These are phyloP conservation scores for Oreohelix idahoensis DNA, from an alignment of 1,140 invertebrate species.

Conservation along the genomic window DNA sequence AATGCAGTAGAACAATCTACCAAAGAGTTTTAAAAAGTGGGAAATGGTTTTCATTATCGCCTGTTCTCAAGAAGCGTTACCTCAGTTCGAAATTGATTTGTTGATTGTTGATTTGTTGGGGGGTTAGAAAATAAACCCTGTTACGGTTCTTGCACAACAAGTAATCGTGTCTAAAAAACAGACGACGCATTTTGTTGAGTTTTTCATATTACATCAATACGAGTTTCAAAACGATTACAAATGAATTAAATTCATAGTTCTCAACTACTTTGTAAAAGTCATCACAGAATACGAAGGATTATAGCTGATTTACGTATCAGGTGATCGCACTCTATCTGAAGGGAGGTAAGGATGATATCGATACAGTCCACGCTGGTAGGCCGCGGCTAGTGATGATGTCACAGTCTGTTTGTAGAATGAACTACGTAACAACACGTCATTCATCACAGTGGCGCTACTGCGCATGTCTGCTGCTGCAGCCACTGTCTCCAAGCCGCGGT, in stretches of 20 bases:
- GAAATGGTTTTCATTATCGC: too few species aligned
- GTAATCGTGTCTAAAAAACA: too few species aligned
- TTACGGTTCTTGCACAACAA: too few species aligned
- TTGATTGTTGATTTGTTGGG: too few species aligned
- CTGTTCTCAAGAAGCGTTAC: too few species aligned
- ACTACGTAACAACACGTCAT: conserved; percentile 34
- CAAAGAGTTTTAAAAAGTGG: too few species aligned
- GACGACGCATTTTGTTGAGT: too few species aligned
- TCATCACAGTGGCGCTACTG: conserved; percentile 22
- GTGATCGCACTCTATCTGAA: conserved; percentile 26
- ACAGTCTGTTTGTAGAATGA: conserved; percentile 38
- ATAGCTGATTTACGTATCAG: conserved; percentile 31
- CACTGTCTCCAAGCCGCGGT: conserved; percentile 23
- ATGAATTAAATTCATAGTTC: background rate
- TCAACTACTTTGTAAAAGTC: background rate
- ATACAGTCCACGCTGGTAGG: conserved; percentile 35
- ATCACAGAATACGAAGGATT: background rate
- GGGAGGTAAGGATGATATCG: conserved; percentile 37
- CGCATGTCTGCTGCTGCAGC: conserved; percentile 32
- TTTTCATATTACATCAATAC: too few species aligned
- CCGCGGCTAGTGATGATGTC: conserved; percentile 33
- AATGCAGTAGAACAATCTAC: too few species aligned
- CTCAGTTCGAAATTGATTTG: too few species aligned
- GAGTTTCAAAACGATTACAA: too few species aligned
- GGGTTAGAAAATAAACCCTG: too few species aligned